phyloP scores from a whole-genome alignment of 2,888 invertebrate genomes.

The Aporophyla lueneburgensis region DNA sequence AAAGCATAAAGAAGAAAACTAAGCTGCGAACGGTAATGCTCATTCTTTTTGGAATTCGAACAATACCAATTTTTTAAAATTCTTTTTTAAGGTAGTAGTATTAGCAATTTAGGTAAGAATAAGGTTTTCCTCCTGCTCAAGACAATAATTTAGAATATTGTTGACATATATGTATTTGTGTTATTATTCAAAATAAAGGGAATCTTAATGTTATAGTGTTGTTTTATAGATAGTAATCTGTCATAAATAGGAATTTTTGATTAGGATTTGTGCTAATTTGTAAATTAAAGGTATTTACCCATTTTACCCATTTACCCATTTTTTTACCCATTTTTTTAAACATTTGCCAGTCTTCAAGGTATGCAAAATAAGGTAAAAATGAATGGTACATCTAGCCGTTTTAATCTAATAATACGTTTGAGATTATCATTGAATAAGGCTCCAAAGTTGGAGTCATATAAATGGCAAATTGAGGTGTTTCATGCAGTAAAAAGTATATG shows the following conservation, averaged over 20 bases:
- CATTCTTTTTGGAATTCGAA: background rate
- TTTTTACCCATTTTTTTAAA: background rate
- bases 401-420: background rate
- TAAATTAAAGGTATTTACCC: background rate
- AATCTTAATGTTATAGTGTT: conserved; percentile 41
- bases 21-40: background rate
- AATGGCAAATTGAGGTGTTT: conserved; percentile 1
- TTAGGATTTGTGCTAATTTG: background rate
- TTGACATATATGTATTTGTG: conserved; percentile 51
- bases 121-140: conserved; percentile 19
- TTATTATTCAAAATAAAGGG: conserved; percentile 57
- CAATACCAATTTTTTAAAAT: no score
- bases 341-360: background rate
- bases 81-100: background rate
- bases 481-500: conserved; percentile 33
- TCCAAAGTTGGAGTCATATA: background rate
- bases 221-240: conserved; percentile 38
- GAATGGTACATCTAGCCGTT: background rate
- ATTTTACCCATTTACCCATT: no score
- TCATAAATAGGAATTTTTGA: conserved; percentile 6
- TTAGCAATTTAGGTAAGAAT: conserved; percentile 6
- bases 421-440: background rate
- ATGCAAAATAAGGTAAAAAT: conserved; percentile 1
- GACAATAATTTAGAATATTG: conserved; percentile 28
- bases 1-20: background rate